Base-by-base conservation (phyloP, 1,140 invertebrate species). In the Zaprionus lachaisei region DNA sequence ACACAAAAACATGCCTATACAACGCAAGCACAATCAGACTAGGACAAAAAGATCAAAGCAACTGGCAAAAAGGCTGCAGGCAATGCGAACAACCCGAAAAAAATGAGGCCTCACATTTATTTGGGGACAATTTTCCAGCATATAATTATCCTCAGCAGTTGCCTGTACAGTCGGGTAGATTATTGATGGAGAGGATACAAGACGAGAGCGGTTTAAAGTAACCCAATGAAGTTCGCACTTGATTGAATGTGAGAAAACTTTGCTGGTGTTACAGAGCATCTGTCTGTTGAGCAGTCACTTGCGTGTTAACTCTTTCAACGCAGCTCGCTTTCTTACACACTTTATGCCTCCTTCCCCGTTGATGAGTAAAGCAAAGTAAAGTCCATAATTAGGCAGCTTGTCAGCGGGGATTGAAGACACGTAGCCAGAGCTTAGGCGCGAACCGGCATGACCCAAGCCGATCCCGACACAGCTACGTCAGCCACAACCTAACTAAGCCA, bases 351-450 rank as follows among this genome's bases (percentile, higher is more conserved):
- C 47, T 1, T 22, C 9, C 9, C 17, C 47, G 37, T 28, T 63
- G 60, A 63, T 71, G 60, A 63, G 47, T 49, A 49, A 55, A 51
- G 31, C 34, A 71, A 71, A 75, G 74, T 69, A 71, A 71, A 75
- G 74, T 69, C 75, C 66, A 77, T 81, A 87, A 87, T 89, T 87
- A 87, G 84, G 74, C 76, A n/a, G 80, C 63, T 65, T 80, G 84
- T 75, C 80, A 71, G 68, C 81, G 31, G 62, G 55, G 24, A 44
- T 68, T 56, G 17, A 54, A 62, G 28, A 73, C 24, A 74, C 65
- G 60, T 44, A 28, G 38, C 28, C 24, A 55, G 5, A 24, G 38
- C 41, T 49, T 49, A 49, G 47, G 47, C 47, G 17, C 47, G 17
- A n/a, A 44, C 38, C 38, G 38, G 15, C 41, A 47, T n/a, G 41